A percentile compares a stretch with the other conserved stretches of the same genome.
These are phyloP conservation scores for Callospermophilus lateralis DNA, from an alignment of 2,113 vertebrate genomes.

Conservation along the genomic window DNA sequence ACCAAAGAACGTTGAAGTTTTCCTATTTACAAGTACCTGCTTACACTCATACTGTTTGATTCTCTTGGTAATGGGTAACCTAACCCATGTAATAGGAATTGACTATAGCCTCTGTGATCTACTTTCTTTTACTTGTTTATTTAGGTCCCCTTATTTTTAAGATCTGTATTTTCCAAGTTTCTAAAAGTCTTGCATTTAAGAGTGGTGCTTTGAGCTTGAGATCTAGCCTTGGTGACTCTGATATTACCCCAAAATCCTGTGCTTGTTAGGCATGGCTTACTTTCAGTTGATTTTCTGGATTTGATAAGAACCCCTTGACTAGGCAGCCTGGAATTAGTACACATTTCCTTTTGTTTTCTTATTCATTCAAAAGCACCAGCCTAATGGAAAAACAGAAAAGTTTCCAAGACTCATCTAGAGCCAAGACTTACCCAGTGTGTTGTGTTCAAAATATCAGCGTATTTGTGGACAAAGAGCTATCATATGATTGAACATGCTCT, in stretches of 20 bases:
- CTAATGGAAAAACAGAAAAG: neutral
- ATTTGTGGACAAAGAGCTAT: neutral
- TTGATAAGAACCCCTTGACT: neutral
- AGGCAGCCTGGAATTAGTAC: neutral
- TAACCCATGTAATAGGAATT: neutral
- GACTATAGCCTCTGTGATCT: neutral
- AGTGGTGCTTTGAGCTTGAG: neutral
- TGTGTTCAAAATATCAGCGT: neutral
- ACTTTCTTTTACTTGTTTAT: neutral
- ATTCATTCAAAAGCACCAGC: conserved; percentile 1
- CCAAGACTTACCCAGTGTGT: neutral
- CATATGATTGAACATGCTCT: neutral
- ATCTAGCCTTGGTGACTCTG: neutral
- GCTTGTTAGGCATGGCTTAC: neutral
- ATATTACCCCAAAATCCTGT: neutral
- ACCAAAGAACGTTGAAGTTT: conserved; percentile 20
- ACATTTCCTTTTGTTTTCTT: conserved; percentile 34
- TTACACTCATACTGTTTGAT: neutral
- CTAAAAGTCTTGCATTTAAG: neutral
- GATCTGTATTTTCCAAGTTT: neutral
- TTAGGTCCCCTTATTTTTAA: conserved; percentile 36
- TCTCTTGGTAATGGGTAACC: neutral
- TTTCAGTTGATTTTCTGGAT: neutral
- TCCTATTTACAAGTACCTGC: neutral
- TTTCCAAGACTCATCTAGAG: neutral